Base-by-base conservation (phyloP, 2,888 invertebrate species). In the Nemapogon koenigi region DNA sequence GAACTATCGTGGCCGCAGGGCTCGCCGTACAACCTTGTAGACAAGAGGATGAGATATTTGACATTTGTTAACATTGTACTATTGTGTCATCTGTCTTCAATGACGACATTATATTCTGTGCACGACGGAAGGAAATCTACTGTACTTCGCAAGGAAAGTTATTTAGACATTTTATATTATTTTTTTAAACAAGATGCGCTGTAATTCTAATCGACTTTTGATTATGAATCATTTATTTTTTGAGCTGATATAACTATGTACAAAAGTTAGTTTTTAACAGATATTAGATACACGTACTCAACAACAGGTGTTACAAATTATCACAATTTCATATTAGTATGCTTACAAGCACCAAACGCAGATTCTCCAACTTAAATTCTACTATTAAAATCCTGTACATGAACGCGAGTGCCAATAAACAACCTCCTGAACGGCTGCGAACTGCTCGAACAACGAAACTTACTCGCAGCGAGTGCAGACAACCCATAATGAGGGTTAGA, bases 401-500 rank as follows among this genome's bases (percentile, higher is more conserved):
- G 60, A 53, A 15, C 13, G 11, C 10, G 46, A 65, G 65, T 70
- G 65, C 63, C 65, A 56, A 76, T 78, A 78, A 78, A 78, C 78
- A 76, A 75, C 50, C 54, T 53, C 46, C 53, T 27, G 29, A 25
- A 13, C 25, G 37, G 17, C 14, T 25, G 18, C 29, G 17, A 28
- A 25, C 16, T 26, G 67, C 65, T 70, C 62, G 36, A 75, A 71
- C 70, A 60, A 55, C 51, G 51, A 57, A 76, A 76, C 63, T 75
- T 76, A 62, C 70, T 67, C 71, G 73, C 62, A 59, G 62, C 62
- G 76, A 72, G 73, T 76, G 76, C 69, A 73, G 67, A 75, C 62
- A 60, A 62, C 61, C 65, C 61, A 55, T 78, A 78, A 78, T 78
- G 76, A 78, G 73, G 78, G 78, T 76, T 67, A 57, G 72, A 71